phyloP scores from a whole-genome alignment of 30 jellyfish, hydroid and myxozoan genomes.

The Nemopilema nomurai region DNA sequence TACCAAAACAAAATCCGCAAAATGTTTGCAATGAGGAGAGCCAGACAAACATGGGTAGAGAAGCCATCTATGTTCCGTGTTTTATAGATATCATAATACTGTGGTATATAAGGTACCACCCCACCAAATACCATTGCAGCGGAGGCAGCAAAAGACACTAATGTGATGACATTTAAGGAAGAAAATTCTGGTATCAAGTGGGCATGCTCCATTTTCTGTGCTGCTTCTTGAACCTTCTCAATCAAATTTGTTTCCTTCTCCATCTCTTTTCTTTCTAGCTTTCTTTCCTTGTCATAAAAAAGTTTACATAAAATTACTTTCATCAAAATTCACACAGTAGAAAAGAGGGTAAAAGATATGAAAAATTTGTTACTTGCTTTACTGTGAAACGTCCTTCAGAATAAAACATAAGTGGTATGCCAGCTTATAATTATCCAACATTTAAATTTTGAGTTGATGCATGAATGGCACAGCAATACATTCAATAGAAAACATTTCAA shows the following conservation, averaged over 20 bases:
- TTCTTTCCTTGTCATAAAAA: neutral
- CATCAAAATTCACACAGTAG: no score
- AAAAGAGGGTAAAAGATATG: no score
- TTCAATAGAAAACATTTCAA: no score
- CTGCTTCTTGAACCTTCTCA: conserved; percentile 65
- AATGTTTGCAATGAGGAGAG: conserved; percentile 84
- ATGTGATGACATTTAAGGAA: conserved; percentile 68
- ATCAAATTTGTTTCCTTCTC: neutral
- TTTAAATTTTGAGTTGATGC: no score
- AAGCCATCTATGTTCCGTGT: conserved; percentile 81
- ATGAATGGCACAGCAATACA: no score
- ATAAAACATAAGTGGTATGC: no score
- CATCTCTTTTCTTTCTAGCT: neutral
- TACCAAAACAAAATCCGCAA: conserved; percentile 91
- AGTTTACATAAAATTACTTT: neutral
- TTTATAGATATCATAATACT: conserved; percentile 78
- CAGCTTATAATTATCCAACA: no score
- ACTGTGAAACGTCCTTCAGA: no score
- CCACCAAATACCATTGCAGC: conserved; percentile 99
- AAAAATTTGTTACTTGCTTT: no score
- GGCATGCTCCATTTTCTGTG: conserved; percentile 54
- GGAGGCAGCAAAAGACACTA: conserved; percentile 93
- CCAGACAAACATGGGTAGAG: conserved; percentile 94
- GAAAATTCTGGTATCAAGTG: conserved; percentile 80
- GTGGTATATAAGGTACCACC: conserved; percentile 96